Percentiles rank a stretch among this genome's conserved stretches.
Conservation (phyloP, 2,888 invertebrate genomes). For the Theristus sp. region DNA sequence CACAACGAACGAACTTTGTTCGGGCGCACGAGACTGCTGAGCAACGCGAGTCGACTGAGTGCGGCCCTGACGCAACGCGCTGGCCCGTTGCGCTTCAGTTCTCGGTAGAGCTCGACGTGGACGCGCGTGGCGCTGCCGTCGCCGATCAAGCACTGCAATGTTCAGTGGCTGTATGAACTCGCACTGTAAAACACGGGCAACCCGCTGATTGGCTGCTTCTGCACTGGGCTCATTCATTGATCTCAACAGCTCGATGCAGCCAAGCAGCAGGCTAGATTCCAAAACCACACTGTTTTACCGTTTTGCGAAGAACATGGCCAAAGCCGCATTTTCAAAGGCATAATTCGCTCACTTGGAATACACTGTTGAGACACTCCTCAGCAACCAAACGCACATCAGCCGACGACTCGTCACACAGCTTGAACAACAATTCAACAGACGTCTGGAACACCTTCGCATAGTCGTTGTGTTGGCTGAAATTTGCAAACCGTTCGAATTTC, state of each 20-base stretch:
- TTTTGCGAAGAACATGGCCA: background rate
- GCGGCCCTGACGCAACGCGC: slow-evolving; percentile 54
- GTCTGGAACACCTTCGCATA: background rate
- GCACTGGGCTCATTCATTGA: no score
- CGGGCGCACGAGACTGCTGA: slow-evolving; percentile 52
- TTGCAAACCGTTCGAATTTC: background rate
- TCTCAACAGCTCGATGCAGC: no score
- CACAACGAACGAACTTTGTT: slow-evolving; percentile 44
- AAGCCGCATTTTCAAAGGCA: slow-evolving; percentile 4
- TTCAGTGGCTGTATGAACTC: no score
- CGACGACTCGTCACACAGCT: slow-evolving; percentile 54
- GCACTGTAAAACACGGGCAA: no score
- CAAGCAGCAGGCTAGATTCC: background rate
- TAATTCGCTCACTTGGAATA: no score
- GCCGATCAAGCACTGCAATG: slow-evolving; percentile 34
- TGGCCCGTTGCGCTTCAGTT: slow-evolving; percentile 57
- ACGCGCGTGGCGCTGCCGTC: slow-evolving; percentile 52
- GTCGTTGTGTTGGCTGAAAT: background rate
- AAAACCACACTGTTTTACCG: background rate
- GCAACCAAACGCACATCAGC: slow-evolving; percentile 58
- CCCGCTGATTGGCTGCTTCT: no score
- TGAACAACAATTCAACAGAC: slow-evolving; percentile 50
- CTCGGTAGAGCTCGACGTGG: slow-evolving; percentile 58
- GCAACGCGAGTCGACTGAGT: slow-evolving; percentile 52
- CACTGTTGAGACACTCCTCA: slow-evolving; percentile 59